Percentiles rank a stretch among this genome's conserved stretches.
Conservation (phyloP, 2,888 invertebrate genomes). For the Lasioglossum oenotherae region DNA sequence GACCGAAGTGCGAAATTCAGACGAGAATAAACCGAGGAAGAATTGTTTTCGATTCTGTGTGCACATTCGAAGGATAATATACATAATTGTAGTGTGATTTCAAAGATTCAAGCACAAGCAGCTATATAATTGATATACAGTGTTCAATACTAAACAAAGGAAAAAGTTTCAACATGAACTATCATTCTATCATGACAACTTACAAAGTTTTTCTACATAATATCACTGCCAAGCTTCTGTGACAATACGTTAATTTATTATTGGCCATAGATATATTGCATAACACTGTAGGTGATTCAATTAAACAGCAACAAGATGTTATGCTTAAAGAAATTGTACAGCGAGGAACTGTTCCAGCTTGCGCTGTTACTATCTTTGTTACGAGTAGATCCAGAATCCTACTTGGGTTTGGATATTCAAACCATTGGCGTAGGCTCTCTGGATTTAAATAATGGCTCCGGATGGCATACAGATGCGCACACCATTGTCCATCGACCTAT, state of each 20-base stretch:
- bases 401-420: slow-evolving; percentile 87
- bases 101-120: background rate
- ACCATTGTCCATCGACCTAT: slow-evolving; percentile 86
- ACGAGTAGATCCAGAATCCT: slow-evolving; percentile 90
- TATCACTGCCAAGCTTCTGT: slow-evolving; percentile 43
- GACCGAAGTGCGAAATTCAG: slow-evolving; percentile 39
- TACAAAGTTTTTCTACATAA: slow-evolving; percentile 18
- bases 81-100: background rate
- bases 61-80: background rate
- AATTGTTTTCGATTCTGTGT: background rate
- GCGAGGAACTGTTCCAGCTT: slow-evolving; percentile 92
- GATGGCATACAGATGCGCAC: slow-evolving; percentile 88
- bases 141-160: background rate
- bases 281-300: slow-evolving; percentile 8
- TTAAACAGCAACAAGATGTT: slow-evolving; percentile 86
- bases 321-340: slow-evolving; percentile 92
- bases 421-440: slow-evolving; percentile 84
- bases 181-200: slow-evolving; percentile 27
- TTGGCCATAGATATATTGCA: slow-evolving; percentile 17
- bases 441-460: slow-evolving; percentile 89
- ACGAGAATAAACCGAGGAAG: slow-evolving; percentile 18
- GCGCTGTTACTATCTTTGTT: slow-evolving; percentile 93
- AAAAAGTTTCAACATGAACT: slow-evolving; percentile 43
- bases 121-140: background rate
- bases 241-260: slow-evolving; percentile 49